A percentile compares a stretch with the other conserved stretches of the same genome.
Evolutionary conservation across 2,113 vertebrate genomes (phyloP).

Genomic region (Nematolebias whitei): DNA sequence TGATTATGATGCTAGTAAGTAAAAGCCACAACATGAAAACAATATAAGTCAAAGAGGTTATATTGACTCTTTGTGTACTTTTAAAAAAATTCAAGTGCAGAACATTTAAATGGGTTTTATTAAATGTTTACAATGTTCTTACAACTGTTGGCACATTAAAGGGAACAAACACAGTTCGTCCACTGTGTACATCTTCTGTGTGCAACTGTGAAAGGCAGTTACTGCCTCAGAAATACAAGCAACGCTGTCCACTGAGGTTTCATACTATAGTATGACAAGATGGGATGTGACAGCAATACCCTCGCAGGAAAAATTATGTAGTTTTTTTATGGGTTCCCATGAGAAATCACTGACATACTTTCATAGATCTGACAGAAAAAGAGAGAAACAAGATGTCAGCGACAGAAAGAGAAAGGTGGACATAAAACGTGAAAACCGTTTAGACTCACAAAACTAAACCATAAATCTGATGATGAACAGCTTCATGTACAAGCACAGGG

Average conservation of each 20-base stretch:
- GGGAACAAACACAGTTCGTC: not conserved
- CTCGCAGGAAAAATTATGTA: slow-evolving; percentile 18
- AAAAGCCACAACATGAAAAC: slow-evolving; percentile 13
- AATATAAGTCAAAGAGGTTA: slow-evolving; percentile 16
- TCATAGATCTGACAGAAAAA: slow-evolving; percentile 5
- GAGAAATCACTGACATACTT: slow-evolving; percentile 8
- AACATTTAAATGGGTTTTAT: slow-evolving; percentile 19
- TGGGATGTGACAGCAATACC: slow-evolving; percentile 29
- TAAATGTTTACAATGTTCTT: not conserved
- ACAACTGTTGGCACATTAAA: slow-evolving; percentile 15
- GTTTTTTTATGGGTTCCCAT: slow-evolving; percentile 16
- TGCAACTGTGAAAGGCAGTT: slow-evolving; percentile 41
- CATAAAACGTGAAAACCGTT: not conserved
- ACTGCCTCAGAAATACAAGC: slow-evolving; percentile 15
- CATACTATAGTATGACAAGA: slow-evolving; percentile 27
- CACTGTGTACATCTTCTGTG: not conserved
- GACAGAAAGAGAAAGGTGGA: not conserved
- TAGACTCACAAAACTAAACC: not conserved
- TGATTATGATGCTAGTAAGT: not conserved
- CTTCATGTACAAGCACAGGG: not conserved
- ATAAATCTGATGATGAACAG: not conserved
- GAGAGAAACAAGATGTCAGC: slow-evolving; percentile 1
- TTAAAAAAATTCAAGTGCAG: slow-evolving; percentile 8
- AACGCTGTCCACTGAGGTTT: slow-evolving; percentile 16
- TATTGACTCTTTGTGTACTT: slow-evolving; percentile 28